Conservation (phyloP, 2,888 invertebrate genomes). For the Melinopterus prodromus region DNA sequence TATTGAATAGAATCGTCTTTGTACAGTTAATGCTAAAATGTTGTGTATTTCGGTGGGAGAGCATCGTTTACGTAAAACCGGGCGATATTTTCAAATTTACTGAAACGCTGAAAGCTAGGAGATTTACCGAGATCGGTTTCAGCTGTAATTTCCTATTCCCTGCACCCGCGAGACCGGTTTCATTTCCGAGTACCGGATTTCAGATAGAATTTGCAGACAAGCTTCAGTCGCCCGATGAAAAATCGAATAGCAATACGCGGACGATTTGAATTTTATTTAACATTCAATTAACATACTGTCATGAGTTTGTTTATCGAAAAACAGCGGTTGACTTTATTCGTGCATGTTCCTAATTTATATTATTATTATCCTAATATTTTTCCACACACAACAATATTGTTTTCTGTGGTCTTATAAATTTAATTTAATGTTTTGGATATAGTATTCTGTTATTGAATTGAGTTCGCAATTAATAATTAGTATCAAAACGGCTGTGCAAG, state of each 20-base stretch:
- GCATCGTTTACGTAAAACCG: not conserved
- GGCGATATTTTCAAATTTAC: constrained; percentile 4
- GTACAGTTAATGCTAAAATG: not conserved
- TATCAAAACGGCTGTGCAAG: not conserved
- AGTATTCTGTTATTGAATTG: not conserved
- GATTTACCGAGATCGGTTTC: constrained; percentile 4
- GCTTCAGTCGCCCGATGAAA: not conserved
- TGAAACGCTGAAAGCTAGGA: not conserved
- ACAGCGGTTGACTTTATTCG: too few relatives aligned
- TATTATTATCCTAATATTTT: too few relatives aligned
- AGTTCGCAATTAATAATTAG: not conserved
- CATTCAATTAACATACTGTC: too few relatives aligned
- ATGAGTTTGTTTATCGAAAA: too few relatives aligned
- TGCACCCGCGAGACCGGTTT: constrained; percentile 4
- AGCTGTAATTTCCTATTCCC: constrained; percentile 4
- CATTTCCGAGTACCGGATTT: constrained; percentile 4
- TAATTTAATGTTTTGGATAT: not conserved
- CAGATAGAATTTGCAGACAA: constrained; percentile 4
- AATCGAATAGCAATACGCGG: not conserved
- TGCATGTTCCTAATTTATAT: too few relatives aligned
- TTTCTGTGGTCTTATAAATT: not conserved
- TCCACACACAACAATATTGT: too few relatives aligned
- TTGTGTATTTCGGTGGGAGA: not conserved
- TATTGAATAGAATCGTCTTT: too few relatives aligned
- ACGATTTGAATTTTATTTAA: too few relatives aligned